Conservation (phyloP, 2,113 vertebrate genomes). For the Pagrus major region DNA sequence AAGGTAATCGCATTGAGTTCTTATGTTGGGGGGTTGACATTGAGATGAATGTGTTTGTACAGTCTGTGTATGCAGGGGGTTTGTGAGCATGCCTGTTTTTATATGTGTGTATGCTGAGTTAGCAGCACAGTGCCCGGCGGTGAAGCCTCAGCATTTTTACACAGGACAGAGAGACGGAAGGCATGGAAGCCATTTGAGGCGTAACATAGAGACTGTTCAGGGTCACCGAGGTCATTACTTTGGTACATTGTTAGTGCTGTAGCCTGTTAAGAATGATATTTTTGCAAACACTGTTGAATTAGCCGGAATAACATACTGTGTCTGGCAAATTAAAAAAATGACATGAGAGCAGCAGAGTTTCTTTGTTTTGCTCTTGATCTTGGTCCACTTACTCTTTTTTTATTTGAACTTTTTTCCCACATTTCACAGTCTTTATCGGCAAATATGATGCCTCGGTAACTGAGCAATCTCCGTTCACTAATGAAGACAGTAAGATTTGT, state of each 20-base stretch:
- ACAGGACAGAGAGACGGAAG: neutral
- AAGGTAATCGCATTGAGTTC: conserved; percentile 86
- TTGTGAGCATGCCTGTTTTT: neutral
- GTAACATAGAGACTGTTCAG: neutral
- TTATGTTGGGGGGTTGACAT: neutral
- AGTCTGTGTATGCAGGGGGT: neutral
- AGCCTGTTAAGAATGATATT: neutral
- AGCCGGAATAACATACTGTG: too few relatives aligned
- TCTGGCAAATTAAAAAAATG: too few relatives aligned
- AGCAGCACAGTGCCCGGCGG: too few relatives aligned
- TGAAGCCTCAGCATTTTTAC: neutral
- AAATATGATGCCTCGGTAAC: too few relatives aligned
- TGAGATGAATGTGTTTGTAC: neutral
- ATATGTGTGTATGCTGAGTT: neutral
- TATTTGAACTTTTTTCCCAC: too few relatives aligned
- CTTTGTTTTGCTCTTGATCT: too few relatives aligned
- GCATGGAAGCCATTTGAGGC: neutral
- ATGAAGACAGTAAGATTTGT: too few relatives aligned
- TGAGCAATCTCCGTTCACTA: too few relatives aligned
- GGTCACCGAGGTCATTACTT: neutral
- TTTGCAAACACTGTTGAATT: too few relatives aligned
- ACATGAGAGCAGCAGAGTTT: too few relatives aligned
- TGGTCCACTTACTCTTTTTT: too few relatives aligned
- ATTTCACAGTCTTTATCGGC: too few relatives aligned
- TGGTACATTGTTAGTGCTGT: neutral